These are phyloP conservation scores for Trichonephila clavata DNA, from an alignment of 1,140 invertebrate species.

Conservation along the genomic window DNA sequence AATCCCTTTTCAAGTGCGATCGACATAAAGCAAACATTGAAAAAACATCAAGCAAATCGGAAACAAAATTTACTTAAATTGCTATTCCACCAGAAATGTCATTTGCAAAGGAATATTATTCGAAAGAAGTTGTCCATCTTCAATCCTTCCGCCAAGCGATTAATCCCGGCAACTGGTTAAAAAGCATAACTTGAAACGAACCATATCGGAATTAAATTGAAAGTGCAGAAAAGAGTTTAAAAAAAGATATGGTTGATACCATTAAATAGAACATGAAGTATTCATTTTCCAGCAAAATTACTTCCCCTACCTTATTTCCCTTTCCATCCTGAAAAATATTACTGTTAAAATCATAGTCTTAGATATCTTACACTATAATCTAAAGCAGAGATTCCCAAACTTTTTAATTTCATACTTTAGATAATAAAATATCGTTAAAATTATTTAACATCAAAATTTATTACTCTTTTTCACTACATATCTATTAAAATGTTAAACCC, in stretches of 20 bases:
- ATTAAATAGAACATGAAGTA: background rate
- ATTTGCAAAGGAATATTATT: slow-evolving; percentile 10
- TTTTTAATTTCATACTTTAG: too few species aligned
- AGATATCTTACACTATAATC: background rate
- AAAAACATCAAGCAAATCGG: background rate
- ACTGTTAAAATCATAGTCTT: background rate
- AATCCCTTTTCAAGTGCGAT: background rate
- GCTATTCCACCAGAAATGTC: slow-evolving; percentile 5
- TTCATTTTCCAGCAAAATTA: slow-evolving; percentile 19
- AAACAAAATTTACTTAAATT: background rate
- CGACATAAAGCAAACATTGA: background rate
- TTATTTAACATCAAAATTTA: too few species aligned
- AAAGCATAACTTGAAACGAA: background rate
- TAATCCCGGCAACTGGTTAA: too few species aligned
- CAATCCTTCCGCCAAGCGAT: background rate
- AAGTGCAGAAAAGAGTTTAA: background rate
- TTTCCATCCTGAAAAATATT: background rate
- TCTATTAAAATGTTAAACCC: too few species aligned
- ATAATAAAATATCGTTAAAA: too few species aligned
- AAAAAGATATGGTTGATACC: background rate
- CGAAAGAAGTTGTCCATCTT: slow-evolving; percentile 3
- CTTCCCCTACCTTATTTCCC: background rate
- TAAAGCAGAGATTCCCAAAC: background rate
- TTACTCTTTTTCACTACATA: too few species aligned
- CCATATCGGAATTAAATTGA: background rate